Conservation (phyloP, 2,113 vertebrate genomes). For the Clarias magur region DNA sequence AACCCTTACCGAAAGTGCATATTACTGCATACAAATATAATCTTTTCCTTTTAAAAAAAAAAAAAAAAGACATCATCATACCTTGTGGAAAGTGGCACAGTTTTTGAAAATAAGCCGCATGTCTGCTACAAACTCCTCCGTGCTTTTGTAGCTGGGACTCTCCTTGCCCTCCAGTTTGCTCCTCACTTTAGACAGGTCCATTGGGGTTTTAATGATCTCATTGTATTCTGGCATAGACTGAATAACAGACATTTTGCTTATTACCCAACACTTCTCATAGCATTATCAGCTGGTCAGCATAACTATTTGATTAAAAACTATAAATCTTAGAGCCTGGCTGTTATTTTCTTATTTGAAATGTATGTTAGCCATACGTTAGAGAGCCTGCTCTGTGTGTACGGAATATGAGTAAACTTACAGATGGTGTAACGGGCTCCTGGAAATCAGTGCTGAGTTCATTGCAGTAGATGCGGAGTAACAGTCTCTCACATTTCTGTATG, state of each 20-base stretch:
- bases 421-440: constrained; percentile 86
- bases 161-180: constrained; percentile 80
- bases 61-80: constrained; percentile 60
- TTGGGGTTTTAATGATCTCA: constrained; percentile 93
- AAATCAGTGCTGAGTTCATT: constrained; percentile 93
- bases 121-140: constrained; percentile 86
- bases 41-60: neutral
- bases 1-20: neutral
- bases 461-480: constrained; percentile 88
- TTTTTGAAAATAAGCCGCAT: constrained; percentile 95
- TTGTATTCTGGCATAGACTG: constrained; percentile 86
- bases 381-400: no score
- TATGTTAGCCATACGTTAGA: neutral
- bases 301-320: neutral
- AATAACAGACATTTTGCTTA: neutral
- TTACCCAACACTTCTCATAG: neutral
- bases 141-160: constrained; percentile 73
- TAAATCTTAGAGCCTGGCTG: neutral
- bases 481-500: constrained; percentile 86
- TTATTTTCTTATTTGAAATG: neutral
- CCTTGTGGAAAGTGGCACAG: constrained; percentile 93
- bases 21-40: neutral
- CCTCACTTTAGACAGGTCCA: constrained; percentile 90
- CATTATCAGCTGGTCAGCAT: neutral
- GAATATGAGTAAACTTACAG: constrained; percentile 74